phyloP scores from a whole-genome alignment of 2,888 invertebrate genomes.

The Tetragonula carbonaria region DNA sequence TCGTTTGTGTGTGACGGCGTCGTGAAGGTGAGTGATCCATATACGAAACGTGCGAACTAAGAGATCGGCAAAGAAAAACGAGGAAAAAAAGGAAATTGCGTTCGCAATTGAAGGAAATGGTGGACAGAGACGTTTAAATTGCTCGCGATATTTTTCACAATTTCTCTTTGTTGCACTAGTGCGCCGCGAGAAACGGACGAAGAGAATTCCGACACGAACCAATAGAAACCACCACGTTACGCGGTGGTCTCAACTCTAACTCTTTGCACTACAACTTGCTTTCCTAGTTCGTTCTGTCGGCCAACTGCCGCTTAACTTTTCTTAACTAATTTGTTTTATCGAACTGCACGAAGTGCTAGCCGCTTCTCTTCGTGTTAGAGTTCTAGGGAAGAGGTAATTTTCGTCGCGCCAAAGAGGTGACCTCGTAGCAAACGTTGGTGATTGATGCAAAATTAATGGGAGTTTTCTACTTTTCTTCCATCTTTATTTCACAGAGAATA shows the following conservation, averaged over 20 bases:
- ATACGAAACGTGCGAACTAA: not conserved
- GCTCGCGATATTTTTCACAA: constrained; percentile 32
- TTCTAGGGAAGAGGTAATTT: too few species aligned
- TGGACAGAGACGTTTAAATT: constrained; percentile 13
- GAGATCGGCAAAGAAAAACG: not conserved
- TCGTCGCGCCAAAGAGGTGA: too few species aligned
- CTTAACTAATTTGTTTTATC: too few species aligned
- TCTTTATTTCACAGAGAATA: not conserved
- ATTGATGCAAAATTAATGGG: constrained; percentile 43
- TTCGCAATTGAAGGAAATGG: not conserved
- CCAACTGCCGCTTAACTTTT: too few species aligned
- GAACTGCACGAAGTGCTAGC: too few species aligned
- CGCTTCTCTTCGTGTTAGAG: too few species aligned
- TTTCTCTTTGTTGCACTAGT: not conserved
- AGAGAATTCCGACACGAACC: not conserved
- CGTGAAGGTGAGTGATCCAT: constrained; percentile 31
- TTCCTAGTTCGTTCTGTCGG: too few species aligned
- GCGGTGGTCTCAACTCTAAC: not conserved
- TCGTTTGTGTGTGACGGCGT: constrained; percentile 51
- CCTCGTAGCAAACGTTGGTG: not conserved
- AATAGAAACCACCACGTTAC: not conserved
- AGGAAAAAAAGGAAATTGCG: not conserved
- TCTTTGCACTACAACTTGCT: too few species aligned
- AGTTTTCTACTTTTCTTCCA: not conserved
- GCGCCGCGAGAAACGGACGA: not conserved